Conservation (phyloP, 2,113 vertebrate genomes). For the Pachycephala philippinensis region DNA sequence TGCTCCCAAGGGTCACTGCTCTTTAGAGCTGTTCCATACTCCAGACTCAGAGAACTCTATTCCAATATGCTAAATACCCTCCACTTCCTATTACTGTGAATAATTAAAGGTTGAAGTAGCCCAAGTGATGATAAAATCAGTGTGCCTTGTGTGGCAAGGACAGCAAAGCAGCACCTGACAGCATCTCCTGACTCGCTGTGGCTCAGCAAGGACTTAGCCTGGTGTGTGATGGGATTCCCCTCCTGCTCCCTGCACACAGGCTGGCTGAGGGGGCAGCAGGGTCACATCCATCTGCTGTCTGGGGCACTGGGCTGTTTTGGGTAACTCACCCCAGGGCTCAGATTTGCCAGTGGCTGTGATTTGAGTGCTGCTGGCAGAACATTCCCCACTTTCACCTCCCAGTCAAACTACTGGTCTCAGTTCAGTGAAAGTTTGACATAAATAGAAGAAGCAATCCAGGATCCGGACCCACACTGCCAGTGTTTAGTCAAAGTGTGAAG, state of each 20-base stretch:
- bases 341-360: not conserved
- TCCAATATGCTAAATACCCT: not conserved
- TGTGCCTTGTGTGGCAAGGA: not conserved
- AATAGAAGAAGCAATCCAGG: not conserved
- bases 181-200: not conserved
- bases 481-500: not conserved
- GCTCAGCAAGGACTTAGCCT: fast-evolving
- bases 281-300: fast-evolving
- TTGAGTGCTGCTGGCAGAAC: not conserved
- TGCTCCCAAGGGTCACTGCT: not conserved
- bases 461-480: not conserved
- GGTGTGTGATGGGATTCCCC: fast-evolving
- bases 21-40: not conserved
- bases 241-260: not conserved
- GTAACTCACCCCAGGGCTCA: not conserved
- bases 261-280: not conserved
- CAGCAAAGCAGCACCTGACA: not conserved
- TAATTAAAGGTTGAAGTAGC: not conserved
- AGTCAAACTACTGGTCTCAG: not conserved
- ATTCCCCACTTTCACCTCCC: not conserved
- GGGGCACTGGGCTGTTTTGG: fast-evolving
- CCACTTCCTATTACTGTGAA: not conserved
- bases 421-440: not conserved
- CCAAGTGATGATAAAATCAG: not conserved
- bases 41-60: not conserved